Evolutionary conservation across 2,888 invertebrate species (phyloP), one percentile per base, ranked within the genome.

Genomic region (Trissoscelio sp.): DNA sequence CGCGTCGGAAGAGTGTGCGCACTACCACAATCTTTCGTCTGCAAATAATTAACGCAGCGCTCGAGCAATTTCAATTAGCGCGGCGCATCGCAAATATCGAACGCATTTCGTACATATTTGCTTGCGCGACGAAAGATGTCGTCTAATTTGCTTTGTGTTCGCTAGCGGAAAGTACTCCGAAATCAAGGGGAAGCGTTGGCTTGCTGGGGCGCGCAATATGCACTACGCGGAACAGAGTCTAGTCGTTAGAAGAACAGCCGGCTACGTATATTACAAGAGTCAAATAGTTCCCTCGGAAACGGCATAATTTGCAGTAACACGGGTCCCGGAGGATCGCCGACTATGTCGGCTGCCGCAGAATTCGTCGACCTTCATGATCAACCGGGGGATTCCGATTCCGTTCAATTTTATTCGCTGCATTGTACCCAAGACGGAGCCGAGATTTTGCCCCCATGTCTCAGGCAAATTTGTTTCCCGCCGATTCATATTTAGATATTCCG

Each of bases 221-320:
- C 55, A 78, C 74, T 34, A 34, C 9, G 34, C 46, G 24, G 64
- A 62, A 46, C 69, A 79, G n/a, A n/a, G n/a, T n/a, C n/a, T n/a
- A n/a, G 70, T 70, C 70, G 81, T 82, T 79, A 66, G 37, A 34
- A 46, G 58, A 75, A 51, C 51, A 79, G 79, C 24, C 31, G 28
- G 14, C 34, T 42, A 39, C 70, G 70, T 77, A 77, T 72, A 69
- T 78, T 78, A 69, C 46, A 31, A 24, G 73, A 75, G 73, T 79
- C 78, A 66, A 69, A 83, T 78, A 85, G 81, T 83, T 51, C 62
- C 57, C 24, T 53, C 46, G 75, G 72, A 85, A 84, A 79, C 85
- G 75, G 74, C 69, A 84, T 81, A 86, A 86, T 86, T 84, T 64
- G 48, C 46, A 80, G 83, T 62, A 73, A 64, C 80, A 84, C 57